Percentiles rank a stretch among this genome's conserved stretches.
These are phyloP conservation scores for Diphyllodes magnificus DNA, from an alignment of 2,113 vertebrate genomes.

Conservation along the genomic window DNA sequence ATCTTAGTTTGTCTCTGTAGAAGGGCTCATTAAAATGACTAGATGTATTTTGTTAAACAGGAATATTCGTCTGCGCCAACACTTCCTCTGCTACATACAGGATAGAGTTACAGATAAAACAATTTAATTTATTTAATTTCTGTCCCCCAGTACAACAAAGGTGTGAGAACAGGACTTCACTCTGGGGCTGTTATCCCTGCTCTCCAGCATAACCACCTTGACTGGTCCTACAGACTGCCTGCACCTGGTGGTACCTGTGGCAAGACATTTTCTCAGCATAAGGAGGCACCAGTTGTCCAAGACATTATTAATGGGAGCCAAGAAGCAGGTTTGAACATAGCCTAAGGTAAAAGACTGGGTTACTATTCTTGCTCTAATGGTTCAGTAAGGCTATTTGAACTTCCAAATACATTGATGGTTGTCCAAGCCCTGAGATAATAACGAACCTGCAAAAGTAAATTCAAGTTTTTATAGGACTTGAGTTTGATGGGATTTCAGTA, in stretches of 20 bases:
- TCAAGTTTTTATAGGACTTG: neutral
- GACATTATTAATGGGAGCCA: neutral
- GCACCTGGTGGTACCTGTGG: neutral
- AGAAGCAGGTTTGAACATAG: neutral
- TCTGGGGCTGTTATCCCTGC: neutral
- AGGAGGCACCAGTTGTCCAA: neutral
- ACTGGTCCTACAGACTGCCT: neutral
- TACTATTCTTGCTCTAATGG: too few relatives aligned
- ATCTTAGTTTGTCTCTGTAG: slow-evolving; percentile 39
- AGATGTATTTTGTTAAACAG: slow-evolving; percentile 49
- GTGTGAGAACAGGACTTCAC: neutral
- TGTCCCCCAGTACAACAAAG: neutral
- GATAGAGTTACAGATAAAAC: neutral
- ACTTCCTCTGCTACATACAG: neutral
- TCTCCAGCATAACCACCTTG: neutral
- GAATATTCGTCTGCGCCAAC: neutral
- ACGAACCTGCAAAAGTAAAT: neutral
- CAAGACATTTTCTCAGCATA: neutral
- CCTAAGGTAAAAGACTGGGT: too few relatives aligned
- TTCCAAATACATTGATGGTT: neutral
- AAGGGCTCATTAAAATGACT: slow-evolving; percentile 57
- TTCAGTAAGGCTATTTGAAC: neutral
- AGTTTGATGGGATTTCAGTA: neutral
- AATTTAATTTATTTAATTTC: neutral
- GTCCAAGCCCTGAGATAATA: neutral